A percentile compares a stretch with the other conserved stretches of the same genome.
phyloP scores from a whole-genome alignment of 2,888 invertebrate species.

The Protophormia terraenovae region DNA sequence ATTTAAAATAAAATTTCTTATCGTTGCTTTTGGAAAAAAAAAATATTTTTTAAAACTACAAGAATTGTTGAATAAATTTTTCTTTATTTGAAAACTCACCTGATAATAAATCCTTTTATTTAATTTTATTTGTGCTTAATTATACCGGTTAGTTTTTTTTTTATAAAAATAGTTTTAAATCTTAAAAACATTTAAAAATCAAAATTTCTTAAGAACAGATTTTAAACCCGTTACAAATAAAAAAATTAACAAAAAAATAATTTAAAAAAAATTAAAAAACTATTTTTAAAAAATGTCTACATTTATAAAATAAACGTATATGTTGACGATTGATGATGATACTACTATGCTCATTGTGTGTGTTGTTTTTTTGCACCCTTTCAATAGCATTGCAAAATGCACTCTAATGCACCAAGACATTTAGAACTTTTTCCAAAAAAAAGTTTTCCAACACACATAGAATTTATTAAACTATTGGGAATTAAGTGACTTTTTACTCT shows the following conservation, averaged over 20 bases:
- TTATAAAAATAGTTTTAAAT: no score
- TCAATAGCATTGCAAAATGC: conserved; percentile 75
- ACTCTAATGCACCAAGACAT: conserved; percentile 68
- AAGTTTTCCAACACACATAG: conserved; percentile 5
- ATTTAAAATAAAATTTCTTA: neutral
- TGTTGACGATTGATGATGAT: conserved; percentile 7
- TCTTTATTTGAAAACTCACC: conserved; percentile 24
- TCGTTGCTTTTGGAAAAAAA: no score
- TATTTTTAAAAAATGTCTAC: neutral
- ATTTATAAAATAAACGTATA: conserved; percentile 19
- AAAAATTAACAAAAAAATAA: neutral
- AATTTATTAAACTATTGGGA: neutral
- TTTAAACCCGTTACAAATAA: neutral
- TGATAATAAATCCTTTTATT: no score
- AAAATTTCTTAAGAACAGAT: no score
- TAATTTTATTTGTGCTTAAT: no score
- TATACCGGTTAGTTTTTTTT: no score
- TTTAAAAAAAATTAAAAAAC: conserved; percentile 3
- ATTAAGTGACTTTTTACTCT: conserved; percentile 17
- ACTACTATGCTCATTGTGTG: conserved; percentile 27
- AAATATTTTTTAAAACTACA: conserved; percentile 6
- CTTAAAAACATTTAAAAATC: no score
- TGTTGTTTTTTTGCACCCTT: conserved; percentile 58
- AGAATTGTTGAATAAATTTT: neutral
- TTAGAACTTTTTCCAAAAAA: conserved; percentile 58